Base-by-base conservation (phyloP, 2,797 vertebrate genomes). In the Cossypha polioptera region DNA sequence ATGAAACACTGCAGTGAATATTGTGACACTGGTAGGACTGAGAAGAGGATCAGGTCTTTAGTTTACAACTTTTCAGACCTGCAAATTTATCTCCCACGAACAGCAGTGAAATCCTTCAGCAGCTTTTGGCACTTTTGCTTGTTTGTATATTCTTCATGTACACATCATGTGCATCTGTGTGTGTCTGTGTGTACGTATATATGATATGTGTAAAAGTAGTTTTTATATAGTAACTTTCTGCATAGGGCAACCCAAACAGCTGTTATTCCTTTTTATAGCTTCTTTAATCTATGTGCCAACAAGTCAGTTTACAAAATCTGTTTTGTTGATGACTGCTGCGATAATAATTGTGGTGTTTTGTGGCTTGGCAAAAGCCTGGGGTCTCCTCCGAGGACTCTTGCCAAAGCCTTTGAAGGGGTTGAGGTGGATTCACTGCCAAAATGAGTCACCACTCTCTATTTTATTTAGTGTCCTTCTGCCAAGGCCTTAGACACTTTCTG, bases 401-500 rank as follows among this genome's bases (percentile, higher is more conserved):
- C 98, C 98, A 99, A 98, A 98, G 97, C 96, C 98, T 98, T 98
- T 98, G 97, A 98, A 98, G 98, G 98, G 98, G 97, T 98, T 98
- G 98, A 98, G 97, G 98, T 97, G 96, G 98, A 98, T 98, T 97
- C 97, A 97, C 97, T 98, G 98, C 98, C 98, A 99, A 95, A 98
- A 98, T 98, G 98, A 98, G 98, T 98, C 98, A 98, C 98, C 97
- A 96, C 97, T 98, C 97, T 98, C 98, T 98, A 97, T 98, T 98
- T 98, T 98, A 98, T 97, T 98, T 98, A 97, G 96, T 97, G 98
- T 98, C 98, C 97, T 97, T 98, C 98, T 98, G 98, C 98, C 98
- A 99, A 99, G 98, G 98, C 97, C 97, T 97, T 97, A 98, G 98
- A 98, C 98, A 98, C 98, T 98, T 98, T 98, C 98, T 98, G 97